phyloP scores from a whole-genome alignment of 2,888 invertebrate genomes.

The Cantharis rufa region DNA sequence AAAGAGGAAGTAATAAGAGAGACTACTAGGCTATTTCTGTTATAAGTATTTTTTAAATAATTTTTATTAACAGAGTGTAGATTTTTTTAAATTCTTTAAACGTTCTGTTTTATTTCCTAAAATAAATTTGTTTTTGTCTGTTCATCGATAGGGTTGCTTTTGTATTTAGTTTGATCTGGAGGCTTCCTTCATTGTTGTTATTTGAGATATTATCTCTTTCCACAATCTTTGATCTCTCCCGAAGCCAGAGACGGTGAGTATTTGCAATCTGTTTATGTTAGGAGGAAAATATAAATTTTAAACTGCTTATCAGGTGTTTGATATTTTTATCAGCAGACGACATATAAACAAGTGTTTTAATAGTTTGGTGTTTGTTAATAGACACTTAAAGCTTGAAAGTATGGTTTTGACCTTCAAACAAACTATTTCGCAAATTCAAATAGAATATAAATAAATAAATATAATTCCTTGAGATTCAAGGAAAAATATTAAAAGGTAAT shows the following conservation, averaged over 20 bases:
- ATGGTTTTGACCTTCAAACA: not conserved
- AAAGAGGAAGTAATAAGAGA: conserved; percentile 54
- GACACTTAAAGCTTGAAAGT: not conserved
- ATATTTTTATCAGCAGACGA: not conserved
- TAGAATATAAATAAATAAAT: too few relatives aligned
- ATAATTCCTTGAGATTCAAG: too few relatives aligned
- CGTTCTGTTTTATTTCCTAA: too few relatives aligned
- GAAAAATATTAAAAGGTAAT: too few relatives aligned
- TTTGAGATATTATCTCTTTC: too few relatives aligned
- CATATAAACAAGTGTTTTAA: not conserved
- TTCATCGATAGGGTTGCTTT: too few relatives aligned
- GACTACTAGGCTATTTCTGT: conserved; percentile 36
- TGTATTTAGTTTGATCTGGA: too few relatives aligned
- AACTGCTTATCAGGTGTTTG: not conserved
- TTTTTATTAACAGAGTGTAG: not conserved
- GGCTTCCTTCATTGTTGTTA: too few relatives aligned
- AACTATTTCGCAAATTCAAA: not conserved
- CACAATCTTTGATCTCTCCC: too few relatives aligned
- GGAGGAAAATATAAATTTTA: not conserved
- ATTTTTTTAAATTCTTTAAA: not conserved
- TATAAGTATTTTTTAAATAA: not conserved
- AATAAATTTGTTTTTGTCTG: too few relatives aligned
- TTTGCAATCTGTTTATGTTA: too few relatives aligned
- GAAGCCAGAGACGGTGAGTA: too few relatives aligned
- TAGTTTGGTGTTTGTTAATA: not conserved